phyloP scores from a whole-genome alignment of 1,140 invertebrate genomes.

The Scaptomyza pallida region DNA sequence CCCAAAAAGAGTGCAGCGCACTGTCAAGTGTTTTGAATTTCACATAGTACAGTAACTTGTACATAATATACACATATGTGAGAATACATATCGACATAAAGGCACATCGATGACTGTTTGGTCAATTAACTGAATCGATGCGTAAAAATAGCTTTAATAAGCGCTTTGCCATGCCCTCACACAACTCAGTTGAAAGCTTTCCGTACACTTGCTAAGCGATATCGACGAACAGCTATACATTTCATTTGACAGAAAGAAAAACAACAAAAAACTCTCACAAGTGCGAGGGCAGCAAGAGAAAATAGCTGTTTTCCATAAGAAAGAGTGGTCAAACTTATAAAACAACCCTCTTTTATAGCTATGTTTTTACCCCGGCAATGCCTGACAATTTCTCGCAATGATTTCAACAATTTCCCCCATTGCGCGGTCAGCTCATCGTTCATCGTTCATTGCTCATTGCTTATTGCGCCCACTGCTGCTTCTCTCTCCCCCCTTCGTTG shows the following conservation, averaged over 20 bases:
- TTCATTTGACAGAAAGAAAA: conserved; percentile 36
- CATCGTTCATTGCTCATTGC: conserved; percentile 35
- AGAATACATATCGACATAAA: not conserved
- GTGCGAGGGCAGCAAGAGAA: conserved; percentile 14
- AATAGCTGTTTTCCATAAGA: no score
- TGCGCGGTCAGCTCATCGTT: conserved; percentile 65
- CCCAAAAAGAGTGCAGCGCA: conserved; percentile 26
- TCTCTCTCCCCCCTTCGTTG: not conserved
- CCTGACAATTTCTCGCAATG: conserved; percentile 57
- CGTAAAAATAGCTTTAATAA: conserved; percentile 77
- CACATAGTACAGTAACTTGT: not conserved
- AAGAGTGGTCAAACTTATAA: not conserved
- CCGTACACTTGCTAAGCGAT: conserved; percentile 53
- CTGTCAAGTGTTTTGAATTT: conserved; percentile 24
- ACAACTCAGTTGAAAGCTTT: conserved; percentile 33
- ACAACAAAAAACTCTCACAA: not conserved
- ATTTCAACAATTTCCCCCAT: conserved; percentile 57
- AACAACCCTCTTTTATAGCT: no score
- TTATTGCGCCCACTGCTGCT: not conserved
- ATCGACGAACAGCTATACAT: conserved; percentile 27
- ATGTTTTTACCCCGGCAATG: conserved; percentile 14
- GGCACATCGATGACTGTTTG: conserved; percentile 29
- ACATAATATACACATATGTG: not conserved
- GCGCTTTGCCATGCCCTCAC: conserved; percentile 42
- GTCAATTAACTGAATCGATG: conserved; percentile 73